Evolutionary conservation across 2,797 vertebrate species (phyloP), one percentile per base, ranked within the genome.

Genomic region (Sebastes itinus): DNA sequence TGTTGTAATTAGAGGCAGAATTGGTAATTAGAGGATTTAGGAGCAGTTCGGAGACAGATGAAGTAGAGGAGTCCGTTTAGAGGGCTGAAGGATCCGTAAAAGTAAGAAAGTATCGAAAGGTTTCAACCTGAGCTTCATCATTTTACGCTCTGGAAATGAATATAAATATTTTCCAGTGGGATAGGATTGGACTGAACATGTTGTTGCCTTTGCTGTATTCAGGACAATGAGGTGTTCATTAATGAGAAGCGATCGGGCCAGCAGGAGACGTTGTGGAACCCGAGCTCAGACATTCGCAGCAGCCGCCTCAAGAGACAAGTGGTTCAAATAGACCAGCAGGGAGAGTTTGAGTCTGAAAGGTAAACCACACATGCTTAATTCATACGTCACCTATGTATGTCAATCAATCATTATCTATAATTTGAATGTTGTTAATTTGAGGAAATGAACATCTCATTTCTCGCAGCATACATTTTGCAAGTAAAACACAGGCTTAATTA

Each of bases 181-280:
- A 11, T 27, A 23, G 52, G 9, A 22, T 35, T 3, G 12, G 1
- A 9, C 22, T 83, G 1, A 83, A 33, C 27, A 1, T 67, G 30
- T 32, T 56, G 6, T 75, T 76, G 3, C 5, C 9, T 74, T 62
- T 71, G 9, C 54, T 46, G 2, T 63, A 8, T 66, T 75, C 95
- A 99, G 98, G 98, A 99, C 94, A 92, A 93, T 4, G 98, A 99
- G 84, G 98, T 99, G 66, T 97, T 96, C 72, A 95, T 99, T 86
- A 88, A 90, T n/a, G 97, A 99, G 77, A 95, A 96, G 87, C 96
- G 93, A 72, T 93, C 92, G 0, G 94, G 95, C 54, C 94, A 88
- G 32, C 55, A 92, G 3, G 96, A 97, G 84, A 85, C 94, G 46
- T 94, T 99, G 90, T 99, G 98, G 98, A 97, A 95, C 92, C 97